phyloP scores from a whole-genome alignment of 30 jellyfish, hydroid and myxozoan species.

The Haliclystus octoradiatus region DNA sequence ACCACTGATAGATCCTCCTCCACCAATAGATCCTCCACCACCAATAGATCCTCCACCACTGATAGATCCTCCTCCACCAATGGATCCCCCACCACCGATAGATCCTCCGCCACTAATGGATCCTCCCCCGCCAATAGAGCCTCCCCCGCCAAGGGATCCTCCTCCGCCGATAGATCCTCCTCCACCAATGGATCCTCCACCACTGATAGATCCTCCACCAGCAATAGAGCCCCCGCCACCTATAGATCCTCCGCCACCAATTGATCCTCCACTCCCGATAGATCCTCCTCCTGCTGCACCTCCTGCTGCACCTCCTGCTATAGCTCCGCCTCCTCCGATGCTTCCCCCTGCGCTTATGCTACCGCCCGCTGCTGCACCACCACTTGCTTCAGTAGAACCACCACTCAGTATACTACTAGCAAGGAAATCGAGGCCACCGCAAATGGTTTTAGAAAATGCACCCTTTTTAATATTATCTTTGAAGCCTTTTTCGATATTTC shows the following conservation, averaged over 20 bases:
- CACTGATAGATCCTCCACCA: constrained; percentile 8
- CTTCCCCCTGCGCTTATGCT: neutral
- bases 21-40: constrained; percentile 8
- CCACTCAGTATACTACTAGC: neutral
- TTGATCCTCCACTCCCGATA: constrained; percentile 10
- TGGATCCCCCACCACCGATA: constrained; percentile 1
- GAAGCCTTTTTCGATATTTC: constrained; percentile 65
- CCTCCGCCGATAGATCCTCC: constrained; percentile 14
- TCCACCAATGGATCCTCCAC: constrained; percentile 15
- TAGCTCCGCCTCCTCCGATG: neutral
- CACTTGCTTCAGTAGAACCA: neutral
- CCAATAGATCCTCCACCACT: constrained; percentile 1
- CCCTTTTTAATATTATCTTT: constrained; percentile 67
- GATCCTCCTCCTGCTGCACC: constrained; percentile 22
- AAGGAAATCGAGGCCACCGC: constrained; percentile 16
- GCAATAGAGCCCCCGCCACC: neutral
- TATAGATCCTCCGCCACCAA: no score
- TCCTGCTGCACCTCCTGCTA: neutral
- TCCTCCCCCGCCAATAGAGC: constrained; percentile 5
- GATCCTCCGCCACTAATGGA: neutral
- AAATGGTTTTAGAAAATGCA: constrained; percentile 37
- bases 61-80: constrained; percentile 4
- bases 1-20: constrained; percentile 6
- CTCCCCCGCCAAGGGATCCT: constrained; percentile 6
- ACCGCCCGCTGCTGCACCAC: constrained; percentile 2